Conservation (phyloP, 2,888 invertebrate genomes). For the Oscheius sp. region DNA sequence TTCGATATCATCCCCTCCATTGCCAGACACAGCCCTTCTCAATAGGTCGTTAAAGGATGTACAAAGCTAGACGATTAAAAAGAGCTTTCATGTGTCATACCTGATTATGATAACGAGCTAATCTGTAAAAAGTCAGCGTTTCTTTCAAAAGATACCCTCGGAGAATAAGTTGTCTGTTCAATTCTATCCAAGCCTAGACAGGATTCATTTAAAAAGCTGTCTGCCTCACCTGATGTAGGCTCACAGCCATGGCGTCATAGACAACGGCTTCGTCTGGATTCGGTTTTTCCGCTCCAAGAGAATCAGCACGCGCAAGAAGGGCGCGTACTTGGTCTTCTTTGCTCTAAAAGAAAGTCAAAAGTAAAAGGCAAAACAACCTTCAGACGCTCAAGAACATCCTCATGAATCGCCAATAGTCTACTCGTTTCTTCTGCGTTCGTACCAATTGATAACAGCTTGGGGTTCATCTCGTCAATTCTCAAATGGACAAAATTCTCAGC, state of each 20-base stretch:
- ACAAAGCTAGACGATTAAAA: not conserved
- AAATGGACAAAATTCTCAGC: conserved; percentile 84
- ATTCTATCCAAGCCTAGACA: conserved; percentile 80
- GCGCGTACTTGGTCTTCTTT: conserved; percentile 89
- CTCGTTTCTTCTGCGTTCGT: conserved; percentile 81
- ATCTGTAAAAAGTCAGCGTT: conserved; percentile 81
- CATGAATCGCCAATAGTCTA: conserved; percentile 81
- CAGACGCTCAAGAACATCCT: conserved; percentile 83
- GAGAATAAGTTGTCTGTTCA: conserved; percentile 81
- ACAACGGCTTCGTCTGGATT: conserved; percentile 74
- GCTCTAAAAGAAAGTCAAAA: conserved; percentile 74
- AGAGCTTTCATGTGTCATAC: conserved; percentile 69
- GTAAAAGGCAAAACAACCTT: conserved; percentile 76
- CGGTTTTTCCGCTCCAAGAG: conserved; percentile 77
- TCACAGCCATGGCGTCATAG: conserved; percentile 52
- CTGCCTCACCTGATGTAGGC: conserved; percentile 41
- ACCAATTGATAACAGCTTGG: conserved; percentile 84
- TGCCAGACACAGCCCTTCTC: conserved; percentile 2
- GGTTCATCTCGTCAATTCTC: conserved; percentile 85
- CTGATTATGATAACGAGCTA: conserved; percentile 71
- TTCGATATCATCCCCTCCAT: conserved; percentile 20
- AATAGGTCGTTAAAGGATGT: not conserved
- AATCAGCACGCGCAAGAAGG: conserved; percentile 85
- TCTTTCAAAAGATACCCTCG: conserved; percentile 82
- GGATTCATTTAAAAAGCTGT: not conserved